These are phyloP conservation scores for Petromus typicus DNA, from an alignment of 2,113 vertebrate genomes.

Conservation along the genomic window DNA sequence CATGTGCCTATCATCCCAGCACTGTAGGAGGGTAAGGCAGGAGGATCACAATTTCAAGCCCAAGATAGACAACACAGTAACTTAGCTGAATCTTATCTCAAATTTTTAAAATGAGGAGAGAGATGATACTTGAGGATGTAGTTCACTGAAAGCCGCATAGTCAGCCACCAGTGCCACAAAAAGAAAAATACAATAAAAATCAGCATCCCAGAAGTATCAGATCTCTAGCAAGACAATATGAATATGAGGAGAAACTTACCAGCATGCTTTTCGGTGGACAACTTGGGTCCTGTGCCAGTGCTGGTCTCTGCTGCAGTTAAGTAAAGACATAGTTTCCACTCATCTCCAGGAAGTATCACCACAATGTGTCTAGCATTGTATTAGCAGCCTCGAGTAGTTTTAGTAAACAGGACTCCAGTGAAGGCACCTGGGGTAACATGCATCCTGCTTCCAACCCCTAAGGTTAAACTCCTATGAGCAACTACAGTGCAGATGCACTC, in stretches of 20 bases:
- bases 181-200: not conserved
- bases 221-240: not conserved
- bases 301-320: not conserved
- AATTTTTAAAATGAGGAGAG: not conserved
- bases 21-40: not conserved
- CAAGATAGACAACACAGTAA: not conserved
- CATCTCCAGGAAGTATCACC: not conserved
- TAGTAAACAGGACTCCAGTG: not conserved
- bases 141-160: not conserved
- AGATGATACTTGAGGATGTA: not conserved
- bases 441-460: not conserved
- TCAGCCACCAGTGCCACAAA: not conserved
- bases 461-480: not conserved
- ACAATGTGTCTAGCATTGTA: not conserved
- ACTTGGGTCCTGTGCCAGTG: accelerated
- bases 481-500: not conserved
- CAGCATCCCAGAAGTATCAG: not conserved
- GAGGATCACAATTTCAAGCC: not conserved
- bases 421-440: not conserved
- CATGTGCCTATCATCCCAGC: too few species aligned
- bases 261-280: not conserved
- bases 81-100: not conserved
- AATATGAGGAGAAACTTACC: conserved; percentile 39
- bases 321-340: not conserved
- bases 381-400: not conserved